Base-by-base conservation (phyloP, 2,888 invertebrate genomes). In the Opisthograptis luteolata region DNA sequence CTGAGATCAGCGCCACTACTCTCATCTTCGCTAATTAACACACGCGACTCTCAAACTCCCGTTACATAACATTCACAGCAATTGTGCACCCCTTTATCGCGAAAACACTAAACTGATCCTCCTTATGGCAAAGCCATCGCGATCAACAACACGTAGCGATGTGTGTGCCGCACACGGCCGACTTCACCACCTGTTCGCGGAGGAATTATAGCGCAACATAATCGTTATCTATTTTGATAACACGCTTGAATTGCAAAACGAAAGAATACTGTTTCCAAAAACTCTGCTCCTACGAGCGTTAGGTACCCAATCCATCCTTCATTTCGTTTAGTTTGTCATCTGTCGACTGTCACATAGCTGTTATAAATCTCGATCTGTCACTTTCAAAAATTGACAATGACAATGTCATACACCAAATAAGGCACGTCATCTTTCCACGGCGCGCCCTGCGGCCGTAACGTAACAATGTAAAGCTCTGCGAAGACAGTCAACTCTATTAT, bases 1-100 rank as follows among this genome's bases (percentile, higher is more conserved):
- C 99, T 90, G 99, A 99, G 65, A 97, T 93, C 86, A 97, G 92
- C 57, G 96, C 97, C 68, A 96, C 96, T 64, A 96, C 96, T 91
- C 93, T 95, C 97, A 97, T 97, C 79, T 91, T 93, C 49, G 55
- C 66, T 68, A 65, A 72, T 67, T 73, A 74, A 68, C 72, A 79
- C 77, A 65, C 66, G 68, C 45, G 68, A 74, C 64, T 79, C 68
- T 65, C 70, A 64, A 73, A 72, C 68, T 76, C 68, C 70, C 73
- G 79, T 90, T 89, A 89, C 85, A 89, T 89, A 89, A 89, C 87
- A 81, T 79, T 75, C 75, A 84, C 72, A 79, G 76, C 74, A 77
- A 75, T 76, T 78, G 75, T 76, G 72, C 73, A 70, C 74, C 68
- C 68, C 73, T 78, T 79, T 73, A 8, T 25, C 77, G 73, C 64